These are phyloP conservation scores for Hucho hucho DNA, from an alignment of 2,113 vertebrate species.

Conservation along the genomic window DNA sequence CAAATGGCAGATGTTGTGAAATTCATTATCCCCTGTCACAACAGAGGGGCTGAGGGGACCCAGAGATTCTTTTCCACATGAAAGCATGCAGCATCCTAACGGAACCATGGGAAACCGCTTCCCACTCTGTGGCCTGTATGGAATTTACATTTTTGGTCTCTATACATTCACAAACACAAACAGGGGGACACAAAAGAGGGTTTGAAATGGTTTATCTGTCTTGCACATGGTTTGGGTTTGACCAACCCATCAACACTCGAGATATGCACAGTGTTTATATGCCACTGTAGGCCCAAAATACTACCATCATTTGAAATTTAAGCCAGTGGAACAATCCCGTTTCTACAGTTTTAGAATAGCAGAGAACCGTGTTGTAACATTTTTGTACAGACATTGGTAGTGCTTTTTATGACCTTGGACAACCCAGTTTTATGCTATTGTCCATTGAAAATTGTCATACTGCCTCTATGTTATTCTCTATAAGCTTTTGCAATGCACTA, in stretches of 20 bases:
- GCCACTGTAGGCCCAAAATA: conserved; percentile 12
- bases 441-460: conserved; percentile 1
- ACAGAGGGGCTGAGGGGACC: conserved; percentile 56
- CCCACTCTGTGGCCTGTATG: conserved; percentile 43
- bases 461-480: too few relatives aligned
- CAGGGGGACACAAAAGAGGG: conserved; percentile 43
- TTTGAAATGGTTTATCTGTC: conserved; percentile 54
- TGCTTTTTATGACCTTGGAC: conserved; percentile 6
- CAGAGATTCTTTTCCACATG: conserved; percentile 58
- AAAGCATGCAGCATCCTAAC: conserved; percentile 53
- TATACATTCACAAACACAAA: conserved; percentile 54
- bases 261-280: conserved; percentile 32
- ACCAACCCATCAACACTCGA: conserved; percentile 18
- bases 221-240: conserved; percentile 51
- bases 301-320: conserved; percentile 2
- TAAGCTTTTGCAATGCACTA: neutral
- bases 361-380: neutral
- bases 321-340: conserved; percentile 15
- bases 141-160: conserved; percentile 52
- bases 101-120: conserved; percentile 61
- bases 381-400: neutral
- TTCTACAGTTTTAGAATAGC: conserved; percentile 2
- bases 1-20: conserved; percentile 72
- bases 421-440: neutral
- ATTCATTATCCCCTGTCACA: conserved; percentile 67